Conservation (phyloP, 1,140 invertebrate genomes). For the Himalopsyche phryganea region DNA sequence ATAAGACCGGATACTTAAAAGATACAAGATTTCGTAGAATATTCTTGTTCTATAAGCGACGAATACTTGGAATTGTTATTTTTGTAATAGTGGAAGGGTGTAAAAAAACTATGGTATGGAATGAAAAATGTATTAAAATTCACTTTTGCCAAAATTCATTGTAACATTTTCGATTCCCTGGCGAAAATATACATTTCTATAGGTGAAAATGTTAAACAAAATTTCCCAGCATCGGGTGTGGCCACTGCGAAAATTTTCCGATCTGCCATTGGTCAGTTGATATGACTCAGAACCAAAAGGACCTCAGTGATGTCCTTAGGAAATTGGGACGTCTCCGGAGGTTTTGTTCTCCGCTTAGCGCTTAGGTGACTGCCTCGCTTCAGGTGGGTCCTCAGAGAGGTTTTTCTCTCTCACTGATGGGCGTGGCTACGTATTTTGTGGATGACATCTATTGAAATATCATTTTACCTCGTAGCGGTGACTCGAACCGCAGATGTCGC, state of each 20-base stretch:
- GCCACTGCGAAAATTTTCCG: conserved; percentile 31
- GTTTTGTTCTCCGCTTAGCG: conserved; percentile 12
- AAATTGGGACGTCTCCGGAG: conserved; percentile 27
- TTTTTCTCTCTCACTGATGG: conserved; percentile 25
- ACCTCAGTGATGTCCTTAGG: conserved; percentile 12
- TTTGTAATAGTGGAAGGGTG: too few relatives aligned
- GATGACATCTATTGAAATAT: conserved; percentile 16
- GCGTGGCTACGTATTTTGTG: conserved; percentile 16
- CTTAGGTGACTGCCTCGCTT: conserved; percentile 20
- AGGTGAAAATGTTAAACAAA: conserved; percentile 29
- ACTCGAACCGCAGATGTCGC: conserved; percentile 21
- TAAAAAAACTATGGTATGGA: too few relatives aligned
- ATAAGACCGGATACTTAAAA: too few relatives aligned
- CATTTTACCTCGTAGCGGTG: conserved; percentile 13
- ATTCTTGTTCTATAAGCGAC: too few relatives aligned
- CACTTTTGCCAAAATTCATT: conserved; percentile 1
- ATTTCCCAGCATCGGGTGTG: conserved; percentile 26
- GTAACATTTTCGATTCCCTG: conserved; percentile 23
- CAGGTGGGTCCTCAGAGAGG: conserved; percentile 31
- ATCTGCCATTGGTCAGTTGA: conserved; percentile 24
- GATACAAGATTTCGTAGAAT: neutral
- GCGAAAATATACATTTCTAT: conserved; percentile 28
- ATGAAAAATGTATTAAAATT: neutral
- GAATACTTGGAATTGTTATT: too few relatives aligned
- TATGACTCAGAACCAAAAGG: conserved; percentile 9